phyloP scores from a whole-genome alignment of 2,113 vertebrate genomes.

The Leuciscus idus region DNA sequence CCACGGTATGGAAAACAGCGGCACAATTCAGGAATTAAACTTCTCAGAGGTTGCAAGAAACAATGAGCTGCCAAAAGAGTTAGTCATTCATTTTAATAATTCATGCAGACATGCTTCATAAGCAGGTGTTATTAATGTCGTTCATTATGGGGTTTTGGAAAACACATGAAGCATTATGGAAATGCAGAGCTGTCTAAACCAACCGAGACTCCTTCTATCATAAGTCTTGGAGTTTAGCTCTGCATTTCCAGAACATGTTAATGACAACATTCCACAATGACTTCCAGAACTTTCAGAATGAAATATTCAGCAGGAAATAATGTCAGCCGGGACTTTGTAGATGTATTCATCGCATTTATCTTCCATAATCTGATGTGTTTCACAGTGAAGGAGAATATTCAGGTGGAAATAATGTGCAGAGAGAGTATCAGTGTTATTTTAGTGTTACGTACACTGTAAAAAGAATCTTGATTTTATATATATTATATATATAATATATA shows the following conservation, averaged over 20 bases:
- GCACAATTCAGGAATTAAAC: not conserved
- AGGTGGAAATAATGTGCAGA: not conserved
- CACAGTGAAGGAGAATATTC: not conserved
- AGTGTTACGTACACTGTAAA: no score
- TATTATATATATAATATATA: no score
- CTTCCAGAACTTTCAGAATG: not conserved
- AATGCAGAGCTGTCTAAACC: not conserved
- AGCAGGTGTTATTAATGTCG: slow-evolving; percentile 25
- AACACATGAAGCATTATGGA: slow-evolving; percentile 8
- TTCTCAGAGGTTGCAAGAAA: not conserved
- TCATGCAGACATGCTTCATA: slow-evolving; percentile 9
- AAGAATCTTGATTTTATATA: no score
- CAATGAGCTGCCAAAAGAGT: not conserved
- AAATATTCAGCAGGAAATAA: not conserved
- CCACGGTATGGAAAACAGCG: not conserved
- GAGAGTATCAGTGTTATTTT: no score
- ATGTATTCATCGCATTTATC: not conserved
- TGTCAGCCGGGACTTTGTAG: not conserved
- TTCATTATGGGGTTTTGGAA: not conserved
- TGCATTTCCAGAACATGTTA: not conserved
- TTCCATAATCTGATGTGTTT: not conserved
- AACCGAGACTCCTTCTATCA: slow-evolving; percentile 1
- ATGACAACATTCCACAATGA: not conserved
- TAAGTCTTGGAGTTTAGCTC: slow-evolving; percentile 4
- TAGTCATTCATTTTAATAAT: slow-evolving; percentile 22